Evolutionary conservation across 1,140 invertebrate genomes (phyloP).

Genomic region (Drosophila pectinifera): DNA sequence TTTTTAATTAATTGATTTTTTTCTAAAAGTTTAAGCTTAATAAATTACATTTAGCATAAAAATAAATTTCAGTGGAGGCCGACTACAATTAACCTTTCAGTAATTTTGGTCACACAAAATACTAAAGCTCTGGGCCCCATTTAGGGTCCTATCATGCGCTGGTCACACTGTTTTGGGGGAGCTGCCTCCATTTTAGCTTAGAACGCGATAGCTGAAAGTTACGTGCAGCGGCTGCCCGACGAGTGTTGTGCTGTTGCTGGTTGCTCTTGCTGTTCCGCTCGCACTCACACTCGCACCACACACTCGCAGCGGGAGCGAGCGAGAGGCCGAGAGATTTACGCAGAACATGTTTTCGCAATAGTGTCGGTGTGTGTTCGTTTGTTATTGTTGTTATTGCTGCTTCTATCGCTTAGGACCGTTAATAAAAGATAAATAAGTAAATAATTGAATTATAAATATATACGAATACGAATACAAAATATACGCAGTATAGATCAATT

Average conservation of each 20-base stretch:
- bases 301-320: conserved; percentile 47
- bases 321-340: conserved; percentile 62
- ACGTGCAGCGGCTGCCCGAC: conserved; percentile 57
- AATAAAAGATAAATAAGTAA: conserved; percentile 82
- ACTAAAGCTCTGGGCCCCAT: not conserved
- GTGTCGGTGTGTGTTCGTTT: conserved; percentile 55
- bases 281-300: conserved; percentile 53
- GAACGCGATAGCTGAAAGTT: conserved; percentile 70
- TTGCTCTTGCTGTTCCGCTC: conserved; percentile 66
- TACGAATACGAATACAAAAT: conserved; percentile 19
- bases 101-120: conserved; percentile 5
- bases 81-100: not conserved
- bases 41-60: not conserved
- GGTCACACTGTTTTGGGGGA: conserved; percentile 54
- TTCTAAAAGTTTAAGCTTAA: no score
- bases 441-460: conserved; percentile 78
- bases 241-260: conserved; percentile 66
- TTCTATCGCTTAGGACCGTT: conserved; percentile 61
- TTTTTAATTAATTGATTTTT: no score
- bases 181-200: conserved; percentile 74
- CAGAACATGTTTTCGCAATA: conserved; percentile 77
- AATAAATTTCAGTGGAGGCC: not conserved
- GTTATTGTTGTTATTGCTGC: conserved; percentile 65
- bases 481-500: conserved; percentile 48
- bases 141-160: conserved; percentile 7